Conservation (phyloP, 2,113 vertebrate genomes). For the Sterna hirundo region DNA sequence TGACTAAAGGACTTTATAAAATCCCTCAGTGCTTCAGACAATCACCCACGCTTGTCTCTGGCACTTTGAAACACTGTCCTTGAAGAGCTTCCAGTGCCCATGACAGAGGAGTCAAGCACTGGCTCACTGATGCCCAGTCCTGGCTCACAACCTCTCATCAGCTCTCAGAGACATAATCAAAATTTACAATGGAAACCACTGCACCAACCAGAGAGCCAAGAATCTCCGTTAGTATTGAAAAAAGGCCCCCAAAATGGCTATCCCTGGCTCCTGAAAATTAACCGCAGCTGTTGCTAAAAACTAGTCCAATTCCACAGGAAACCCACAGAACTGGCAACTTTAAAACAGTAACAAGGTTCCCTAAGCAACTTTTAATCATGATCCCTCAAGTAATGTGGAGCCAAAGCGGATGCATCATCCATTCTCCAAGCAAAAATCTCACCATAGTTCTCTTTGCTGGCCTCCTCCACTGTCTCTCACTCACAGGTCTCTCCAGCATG, state of each 20-base stretch:
- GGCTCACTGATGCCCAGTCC: neutral
- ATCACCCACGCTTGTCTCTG: neutral
- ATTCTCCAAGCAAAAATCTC: constrained; percentile 42
- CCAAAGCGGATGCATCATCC: constrained; percentile 58
- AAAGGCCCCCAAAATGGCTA: neutral
- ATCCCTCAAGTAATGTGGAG: neutral
- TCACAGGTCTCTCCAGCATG: neutral
- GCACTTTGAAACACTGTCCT: neutral
- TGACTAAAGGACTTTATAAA: neutral
- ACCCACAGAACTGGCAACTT: constrained; percentile 63
- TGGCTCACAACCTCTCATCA: neutral
- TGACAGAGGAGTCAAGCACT: neutral
- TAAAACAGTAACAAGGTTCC: constrained; percentile 17
- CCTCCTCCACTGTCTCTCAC: neutral
- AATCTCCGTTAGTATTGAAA: neutral
- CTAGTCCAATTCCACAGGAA: constrained; percentile 61
- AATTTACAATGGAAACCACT: neutral
- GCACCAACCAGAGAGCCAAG: constrained; percentile 11
- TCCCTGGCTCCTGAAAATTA: constrained; percentile 60
- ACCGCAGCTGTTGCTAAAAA: constrained; percentile 65
- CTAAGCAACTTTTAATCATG: constrained; percentile 43
- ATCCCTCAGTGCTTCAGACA: neutral
- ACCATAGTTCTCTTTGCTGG: neutral
- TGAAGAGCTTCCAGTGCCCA: neutral
- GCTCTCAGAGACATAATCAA: neutral